Base-by-base conservation (phyloP, 2,113 vertebrate species). In the Cinclus cinclus region DNA sequence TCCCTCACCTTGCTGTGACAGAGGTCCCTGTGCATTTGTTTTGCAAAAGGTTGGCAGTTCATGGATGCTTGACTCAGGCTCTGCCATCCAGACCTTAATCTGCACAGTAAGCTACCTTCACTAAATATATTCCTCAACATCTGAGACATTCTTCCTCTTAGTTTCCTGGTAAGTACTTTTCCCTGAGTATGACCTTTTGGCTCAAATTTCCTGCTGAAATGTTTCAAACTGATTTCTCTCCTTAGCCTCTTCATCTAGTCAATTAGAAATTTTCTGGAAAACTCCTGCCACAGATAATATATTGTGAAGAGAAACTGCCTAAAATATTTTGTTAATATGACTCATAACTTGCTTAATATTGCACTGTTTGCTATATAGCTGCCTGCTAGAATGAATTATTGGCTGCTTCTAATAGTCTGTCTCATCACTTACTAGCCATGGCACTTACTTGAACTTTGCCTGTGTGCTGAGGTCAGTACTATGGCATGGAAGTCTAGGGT, bases 51-150 rank as follows among this genome's bases (percentile, higher is more conserved):
- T n/a, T 59, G 25, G 28, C 30, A 42, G 21, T 23, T 55, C 25
- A 42, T 1, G 4, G n/a, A 13, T 0, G 1, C 30, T 55, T 83
- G 47, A 15, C 63, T 47, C 0, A 0, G 55, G 12, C n/a, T 83
- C 24, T 35, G 11, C 39, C n/a, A 31, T n/a, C 47, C 30, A 19
- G 33, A 60, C 73, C 18, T 69, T 55, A 39, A 13, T 24, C 55
- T 69, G 47, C 46, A 60, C n/a, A 31, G 20, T 10, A 13, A 83
- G 16, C 9, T 53, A 53, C 20, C 24, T 22, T 17, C 35, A 28
- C 25, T 62, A 53, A 47, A 62, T 41, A n/a, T 35, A 55, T 22
- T 69, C 25, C 8, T 62, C 35, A 47, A 16, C 12, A 62, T 21
- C 18, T 60, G 30, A 39, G 17, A 79, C 1, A 2, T 37, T 53